Base-by-base conservation (phyloP, 2,888 invertebrate genomes). In the Mythimna loreyi region DNA sequence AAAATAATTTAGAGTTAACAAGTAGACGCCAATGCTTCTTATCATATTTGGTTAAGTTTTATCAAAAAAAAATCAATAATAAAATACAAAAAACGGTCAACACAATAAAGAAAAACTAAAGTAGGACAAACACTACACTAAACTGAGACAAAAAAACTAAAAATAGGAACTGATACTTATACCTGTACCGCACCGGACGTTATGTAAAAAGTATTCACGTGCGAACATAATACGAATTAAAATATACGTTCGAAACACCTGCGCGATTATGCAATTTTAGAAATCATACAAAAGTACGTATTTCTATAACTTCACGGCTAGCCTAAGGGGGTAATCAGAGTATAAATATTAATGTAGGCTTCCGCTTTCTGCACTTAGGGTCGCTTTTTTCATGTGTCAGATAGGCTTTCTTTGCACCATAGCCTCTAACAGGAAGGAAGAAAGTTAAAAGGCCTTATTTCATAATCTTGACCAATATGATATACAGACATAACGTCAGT, bases 231-330 rank as follows among this genome's bases (percentile, higher is more conserved):
- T 65, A 78, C 57, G 47, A 78, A 78, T 78, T 76, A 78, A 72
- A 76, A 78, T 60, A 72, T 67, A 63, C 73, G 50, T 45, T 77
- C 55, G 58, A 28, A 75, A 75, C 79, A 78, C 77, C 75, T 71
- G 78, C 58, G 49, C 25, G 65, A 71, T 78, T 78, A 79, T 79
- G 80, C 78, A 78, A 78, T 78, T 75, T 78, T 78, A 78, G 78
- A 78, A 78, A 78, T 78, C 80, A 78, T 78, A 78, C 59, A 78
- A 75, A n/a, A 66, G 80, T 78, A 75, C 28, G 75, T 72, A 79
- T 79, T 75, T 79, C 75, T 79, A 75, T 75, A 75, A 67, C 75
- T 79, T 75, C 61, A 78, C 65, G 63, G 59, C 28, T 79, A 61
- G 79, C 77, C 79, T 60, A 36, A 59, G 75, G 77, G 77, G 56